These are phyloP conservation scores for Deilephila porcellus DNA, from an alignment of 2,888 invertebrate species.

Conservation along the genomic window DNA sequence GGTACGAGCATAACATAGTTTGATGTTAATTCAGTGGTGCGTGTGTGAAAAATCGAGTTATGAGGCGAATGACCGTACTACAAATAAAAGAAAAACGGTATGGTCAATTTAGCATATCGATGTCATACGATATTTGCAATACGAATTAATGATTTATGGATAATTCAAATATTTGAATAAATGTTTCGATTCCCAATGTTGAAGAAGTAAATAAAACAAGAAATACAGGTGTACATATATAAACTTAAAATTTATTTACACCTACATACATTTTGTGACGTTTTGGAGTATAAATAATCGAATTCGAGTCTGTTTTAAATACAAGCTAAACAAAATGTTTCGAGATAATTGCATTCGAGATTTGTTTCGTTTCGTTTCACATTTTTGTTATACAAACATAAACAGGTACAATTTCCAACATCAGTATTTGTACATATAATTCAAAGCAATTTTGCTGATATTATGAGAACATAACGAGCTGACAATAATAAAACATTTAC, in stretches of 20 bases:
- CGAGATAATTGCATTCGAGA: conserved; percentile 46
- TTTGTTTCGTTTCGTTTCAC: conserved; percentile 42
- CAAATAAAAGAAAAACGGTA: neutral
- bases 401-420: conserved; percentile 11
- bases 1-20: too few species aligned
- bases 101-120: neutral
- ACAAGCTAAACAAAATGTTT: conserved; percentile 35
- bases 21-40: too few species aligned
- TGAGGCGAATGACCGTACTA: neutral
- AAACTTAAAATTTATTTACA: conserved; percentile 84
- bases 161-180: neutral
- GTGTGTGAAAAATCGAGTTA: neutral
- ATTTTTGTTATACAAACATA: conserved; percentile 35
- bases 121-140: neutral
- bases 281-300: conserved; percentile 69
- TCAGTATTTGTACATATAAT: neutral
- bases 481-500: neutral
- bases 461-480: too few species aligned
- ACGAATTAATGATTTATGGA: neutral
- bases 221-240: conserved; percentile 80
- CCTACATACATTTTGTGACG: conserved; percentile 82
- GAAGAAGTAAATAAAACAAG: conserved; percentile 60
- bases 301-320: conserved; percentile 26
- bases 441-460: too few species aligned
- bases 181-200: neutral